Conservation (phyloP, 2,888 invertebrate species). For the Tinea trinotella region DNA sequence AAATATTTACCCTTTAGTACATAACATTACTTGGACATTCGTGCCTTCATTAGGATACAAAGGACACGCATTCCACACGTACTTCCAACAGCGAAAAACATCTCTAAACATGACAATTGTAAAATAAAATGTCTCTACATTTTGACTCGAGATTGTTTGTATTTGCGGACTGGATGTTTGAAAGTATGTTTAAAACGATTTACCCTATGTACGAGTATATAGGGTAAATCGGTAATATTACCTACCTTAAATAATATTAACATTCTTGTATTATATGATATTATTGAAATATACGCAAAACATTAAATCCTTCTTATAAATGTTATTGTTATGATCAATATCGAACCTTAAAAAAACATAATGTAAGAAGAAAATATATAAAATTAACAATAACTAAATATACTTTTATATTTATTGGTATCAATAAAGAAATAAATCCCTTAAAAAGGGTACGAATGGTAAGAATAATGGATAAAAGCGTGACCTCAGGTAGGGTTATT, state of each 20-base stretch:
- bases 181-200: too few species aligned
- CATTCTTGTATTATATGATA: too few species aligned
- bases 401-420: neutral
- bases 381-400: neutral
- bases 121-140: neutral
- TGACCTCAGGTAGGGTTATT: neutral
- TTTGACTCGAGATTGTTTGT: too few species aligned
- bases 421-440: neutral
- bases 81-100: neutral
- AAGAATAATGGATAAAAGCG: neutral
- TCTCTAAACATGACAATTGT: neutral
- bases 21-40: neutral
- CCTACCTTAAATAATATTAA: too few species aligned
- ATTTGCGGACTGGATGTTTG: too few species aligned
- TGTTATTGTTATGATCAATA: too few species aligned
- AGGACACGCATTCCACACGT: constrained; percentile 7
- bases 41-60: constrained; percentile 2
- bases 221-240: too few species aligned
- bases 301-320: too few species aligned
- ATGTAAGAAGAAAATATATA: too few species aligned
- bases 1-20: constrained; percentile 3
- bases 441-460: neutral
- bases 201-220: too few species aligned
- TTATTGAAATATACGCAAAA: too few species aligned
- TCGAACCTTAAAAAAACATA: too few species aligned